phyloP scores from a whole-genome alignment of 2,113 vertebrate genomes.

The Dunckerocampus dactyliophorus region DNA sequence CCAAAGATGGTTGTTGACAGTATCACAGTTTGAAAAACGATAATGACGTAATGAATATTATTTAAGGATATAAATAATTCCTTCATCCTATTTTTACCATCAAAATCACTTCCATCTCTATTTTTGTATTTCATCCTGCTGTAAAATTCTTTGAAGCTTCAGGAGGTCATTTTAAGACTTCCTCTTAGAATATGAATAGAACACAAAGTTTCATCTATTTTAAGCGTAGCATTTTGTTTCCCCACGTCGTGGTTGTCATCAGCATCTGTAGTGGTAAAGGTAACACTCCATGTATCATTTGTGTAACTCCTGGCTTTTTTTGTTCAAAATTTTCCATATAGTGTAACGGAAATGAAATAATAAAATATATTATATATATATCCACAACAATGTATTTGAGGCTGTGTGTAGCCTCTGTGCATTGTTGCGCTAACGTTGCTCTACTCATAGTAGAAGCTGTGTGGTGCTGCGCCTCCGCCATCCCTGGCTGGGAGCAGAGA shows the following conservation, averaged over 20 bases:
- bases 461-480: too few relatives aligned
- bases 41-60: neutral
- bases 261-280: slow-evolving; percentile 7
- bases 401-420: too few relatives aligned
- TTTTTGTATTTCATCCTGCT: slow-evolving; percentile 25
- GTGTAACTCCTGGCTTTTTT: too few relatives aligned
- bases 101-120: slow-evolving; percentile 2
- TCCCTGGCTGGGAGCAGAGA: too few relatives aligned
- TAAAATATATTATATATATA: too few relatives aligned
- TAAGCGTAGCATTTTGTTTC: slow-evolving; percentile 23
- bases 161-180: slow-evolving; percentile 48
- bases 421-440: too few relatives aligned
- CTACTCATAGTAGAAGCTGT: too few relatives aligned
- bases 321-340: too few relatives aligned
- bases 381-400: too few relatives aligned
- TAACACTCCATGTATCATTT: slow-evolving; percentile 3
- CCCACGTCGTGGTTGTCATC: slow-evolving; percentile 12
- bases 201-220: slow-evolving; percentile 44
- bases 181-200: slow-evolving; percentile 44
- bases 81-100: slow-evolving; percentile 14
- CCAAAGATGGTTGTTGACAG: too few relatives aligned
- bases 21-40: neutral
- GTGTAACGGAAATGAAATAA: too few relatives aligned
- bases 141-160: slow-evolving; percentile 34
- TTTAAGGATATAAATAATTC: slow-evolving; percentile 3